A percentile compares a stretch with the other conserved stretches of the same genome.
These are phyloP conservation scores for Camelus bactrianus DNA, from an alignment of 2,113 vertebrate genomes.

Conservation along the genomic window DNA sequence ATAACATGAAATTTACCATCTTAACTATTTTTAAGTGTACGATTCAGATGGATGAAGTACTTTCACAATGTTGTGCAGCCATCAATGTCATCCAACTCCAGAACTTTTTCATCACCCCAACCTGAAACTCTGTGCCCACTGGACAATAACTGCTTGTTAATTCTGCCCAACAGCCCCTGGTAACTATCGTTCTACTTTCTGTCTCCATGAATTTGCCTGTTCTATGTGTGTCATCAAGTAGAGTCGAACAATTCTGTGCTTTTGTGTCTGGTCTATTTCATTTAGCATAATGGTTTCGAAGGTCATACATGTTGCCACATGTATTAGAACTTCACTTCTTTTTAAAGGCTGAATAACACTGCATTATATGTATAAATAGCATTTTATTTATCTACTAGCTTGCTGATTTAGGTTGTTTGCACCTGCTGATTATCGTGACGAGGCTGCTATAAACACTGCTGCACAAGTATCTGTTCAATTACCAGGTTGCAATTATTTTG, in stretches of 20 bases:
- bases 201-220: too few relatives aligned
- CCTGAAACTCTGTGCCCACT: background rate
- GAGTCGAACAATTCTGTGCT: background rate
- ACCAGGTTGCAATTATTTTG: background rate
- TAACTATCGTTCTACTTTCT: background rate
- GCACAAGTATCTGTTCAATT: background rate
- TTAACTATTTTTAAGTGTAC: background rate
- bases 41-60: background rate
- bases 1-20: background rate
- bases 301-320: background rate
- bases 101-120: background rate
- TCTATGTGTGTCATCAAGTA: background rate
- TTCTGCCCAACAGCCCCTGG: background rate
- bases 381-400: background rate
- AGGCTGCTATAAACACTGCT: background rate
- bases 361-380: background rate
- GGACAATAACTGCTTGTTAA: background rate
- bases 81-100: background rate
- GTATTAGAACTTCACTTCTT: background rate
- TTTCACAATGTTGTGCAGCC: background rate
- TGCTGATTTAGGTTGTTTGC: background rate
- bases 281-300: background rate
- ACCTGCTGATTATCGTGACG: background rate
- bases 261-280: background rate
- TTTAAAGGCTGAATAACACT: background rate